These are phyloP conservation scores for Fundulus diaphanus DNA, from an alignment of 2,797 vertebrate species.

Conservation along the genomic window DNA sequence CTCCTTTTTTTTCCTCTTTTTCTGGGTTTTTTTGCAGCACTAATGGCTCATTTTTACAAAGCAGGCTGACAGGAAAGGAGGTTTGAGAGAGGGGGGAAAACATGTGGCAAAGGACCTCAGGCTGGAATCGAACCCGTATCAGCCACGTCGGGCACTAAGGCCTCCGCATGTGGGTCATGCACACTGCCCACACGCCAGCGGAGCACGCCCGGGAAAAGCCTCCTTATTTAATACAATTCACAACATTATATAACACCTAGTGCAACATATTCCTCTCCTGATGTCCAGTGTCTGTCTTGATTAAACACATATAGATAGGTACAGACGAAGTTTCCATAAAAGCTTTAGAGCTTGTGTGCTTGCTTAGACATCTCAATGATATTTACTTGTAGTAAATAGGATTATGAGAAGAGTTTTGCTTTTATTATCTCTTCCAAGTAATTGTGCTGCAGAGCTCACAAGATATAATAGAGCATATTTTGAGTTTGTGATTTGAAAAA, in stretches of 20 bases:
- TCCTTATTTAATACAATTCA: conserved; percentile 2
- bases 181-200: too few species aligned
- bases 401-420: not conserved
- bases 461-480: not conserved
- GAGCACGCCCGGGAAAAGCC: too few species aligned
- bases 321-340: conserved; percentile 23
- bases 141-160: too few species aligned
- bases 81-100: too few species aligned
- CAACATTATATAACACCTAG: conserved; percentile 21
- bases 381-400: not conserved
- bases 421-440: not conserved
- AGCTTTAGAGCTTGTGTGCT: not conserved
- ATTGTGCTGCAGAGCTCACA: not conserved
- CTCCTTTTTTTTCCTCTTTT: too few species aligned
- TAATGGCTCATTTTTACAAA: too few species aligned
- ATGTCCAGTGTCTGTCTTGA: conserved; percentile 28
- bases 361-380: not conserved
- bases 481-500: not conserved
- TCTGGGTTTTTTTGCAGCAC: too few species aligned
- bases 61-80: too few species aligned
- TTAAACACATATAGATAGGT: conserved; percentile 2
- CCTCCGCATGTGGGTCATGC: too few species aligned
- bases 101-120: too few species aligned
- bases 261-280: not conserved
- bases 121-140: too few species aligned